These are phyloP conservation scores for Chlorodrepanis virens DNA, from an alignment of 2,113 vertebrate genomes.

Conservation along the genomic window DNA sequence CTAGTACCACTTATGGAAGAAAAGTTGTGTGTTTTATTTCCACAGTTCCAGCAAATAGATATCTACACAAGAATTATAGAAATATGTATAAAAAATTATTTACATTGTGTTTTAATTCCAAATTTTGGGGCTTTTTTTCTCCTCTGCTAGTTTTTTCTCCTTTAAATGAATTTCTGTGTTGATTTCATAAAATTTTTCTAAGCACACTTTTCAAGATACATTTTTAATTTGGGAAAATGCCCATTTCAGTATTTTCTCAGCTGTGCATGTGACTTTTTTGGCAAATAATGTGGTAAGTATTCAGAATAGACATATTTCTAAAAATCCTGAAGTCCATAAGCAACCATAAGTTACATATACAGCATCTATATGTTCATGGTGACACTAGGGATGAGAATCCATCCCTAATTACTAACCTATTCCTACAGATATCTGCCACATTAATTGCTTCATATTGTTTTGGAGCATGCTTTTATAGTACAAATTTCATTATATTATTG, in stretches of 20 bases:
- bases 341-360: not conserved
- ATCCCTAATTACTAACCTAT: not conserved
- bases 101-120: not conserved
- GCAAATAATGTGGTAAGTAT: conserved; percentile 14
- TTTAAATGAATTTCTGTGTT: not conserved
- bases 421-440: not conserved
- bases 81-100: not conserved
- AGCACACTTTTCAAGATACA: not conserved
- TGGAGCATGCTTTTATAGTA: not conserved
- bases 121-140: not conserved
- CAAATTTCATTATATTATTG: not conserved
- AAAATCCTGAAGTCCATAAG: not conserved
- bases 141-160: not conserved
- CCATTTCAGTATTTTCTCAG: conserved; percentile 54
- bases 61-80: not conserved
- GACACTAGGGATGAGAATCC: not conserved
- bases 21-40: not conserved
- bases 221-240: conserved; percentile 47
- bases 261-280: conserved; percentile 37
- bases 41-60: not conserved
- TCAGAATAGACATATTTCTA: conserved; percentile 26
- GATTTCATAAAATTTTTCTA: not conserved
- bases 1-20: not conserved
- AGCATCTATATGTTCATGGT: not conserved
- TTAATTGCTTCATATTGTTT: not conserved